These are phyloP conservation scores for Ferdinandea cuprea DNA, from an alignment of 2,888 invertebrate species.

Conservation along the genomic window DNA sequence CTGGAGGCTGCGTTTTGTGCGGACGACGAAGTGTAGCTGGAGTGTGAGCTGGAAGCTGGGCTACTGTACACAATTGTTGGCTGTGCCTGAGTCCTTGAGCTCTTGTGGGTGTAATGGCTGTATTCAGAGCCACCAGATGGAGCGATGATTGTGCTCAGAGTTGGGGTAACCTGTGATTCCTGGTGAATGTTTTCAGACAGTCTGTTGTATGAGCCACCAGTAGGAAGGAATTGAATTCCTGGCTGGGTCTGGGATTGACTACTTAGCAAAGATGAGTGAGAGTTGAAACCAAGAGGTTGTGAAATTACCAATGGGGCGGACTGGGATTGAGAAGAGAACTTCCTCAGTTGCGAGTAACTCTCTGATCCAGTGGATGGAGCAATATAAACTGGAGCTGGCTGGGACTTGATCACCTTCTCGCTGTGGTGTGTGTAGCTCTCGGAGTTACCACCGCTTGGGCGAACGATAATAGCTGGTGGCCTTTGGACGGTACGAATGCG, in stretches of 20 bases:
- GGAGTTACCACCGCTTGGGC: conserved; percentile 56
- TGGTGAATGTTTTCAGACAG: conserved; percentile 51
- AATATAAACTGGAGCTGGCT: conserved; percentile 52
- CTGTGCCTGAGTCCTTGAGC: conserved; percentile 24
- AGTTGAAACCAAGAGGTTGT: conserved; percentile 48
- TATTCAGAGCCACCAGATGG: conserved; percentile 68
- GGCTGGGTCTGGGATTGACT: conserved; percentile 42
- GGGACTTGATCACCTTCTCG: conserved; percentile 62
- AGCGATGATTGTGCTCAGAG: conserved; percentile 36
- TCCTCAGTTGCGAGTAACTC: conserved; percentile 73
- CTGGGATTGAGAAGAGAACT: conserved; percentile 67
- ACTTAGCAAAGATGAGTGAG: conserved; percentile 45
- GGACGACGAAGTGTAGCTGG: conserved; percentile 48
- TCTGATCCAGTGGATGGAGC: conserved; percentile 76
- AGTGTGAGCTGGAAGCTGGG: conserved; percentile 65
- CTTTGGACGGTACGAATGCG: conserved; percentile 76
- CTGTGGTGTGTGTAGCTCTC: conserved; percentile 68
- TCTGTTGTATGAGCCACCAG: conserved; percentile 66
- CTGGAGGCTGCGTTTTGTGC: conserved; percentile 62
- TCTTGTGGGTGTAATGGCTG: conserved; percentile 59
- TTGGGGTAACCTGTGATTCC: conserved; percentile 52
- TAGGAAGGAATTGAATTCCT: conserved; percentile 65
- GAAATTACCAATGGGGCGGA: conserved; percentile 60
- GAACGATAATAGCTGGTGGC: conserved; percentile 55
- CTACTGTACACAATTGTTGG: conserved; percentile 38